Conservation (phyloP, 2,888 invertebrate species). For the Apodemia mormo region DNA sequence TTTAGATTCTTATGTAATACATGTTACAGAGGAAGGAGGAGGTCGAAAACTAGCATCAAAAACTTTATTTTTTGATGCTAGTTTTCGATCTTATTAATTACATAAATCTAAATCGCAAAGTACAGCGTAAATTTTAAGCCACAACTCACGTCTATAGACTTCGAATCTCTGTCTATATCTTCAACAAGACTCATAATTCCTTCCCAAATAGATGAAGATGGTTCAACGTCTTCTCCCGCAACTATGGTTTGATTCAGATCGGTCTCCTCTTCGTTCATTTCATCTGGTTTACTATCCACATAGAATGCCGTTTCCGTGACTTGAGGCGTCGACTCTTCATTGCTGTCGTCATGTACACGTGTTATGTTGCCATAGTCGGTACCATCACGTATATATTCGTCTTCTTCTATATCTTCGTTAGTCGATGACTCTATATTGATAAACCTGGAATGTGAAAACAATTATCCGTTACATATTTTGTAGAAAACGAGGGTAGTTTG, state of each 20-base stretch:
- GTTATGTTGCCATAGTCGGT: conserved; percentile 74
- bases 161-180: conserved; percentile 61
- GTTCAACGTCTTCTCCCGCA: conserved; percentile 55
- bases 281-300: conserved; percentile 55
- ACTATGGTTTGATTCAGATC: conserved; percentile 69
- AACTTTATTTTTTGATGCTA: no score
- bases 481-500: no score
- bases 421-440: conserved; percentile 87
- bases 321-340: conserved; percentile 48
- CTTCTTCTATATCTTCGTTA: conserved; percentile 81
- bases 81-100: no score
- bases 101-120: no score
- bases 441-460: conserved; percentile 65
- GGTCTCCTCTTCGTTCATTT: conserved; percentile 41
- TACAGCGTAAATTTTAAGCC: no score
- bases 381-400: conserved; percentile 71
- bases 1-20: no score
- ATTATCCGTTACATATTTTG: no score
- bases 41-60: no score
- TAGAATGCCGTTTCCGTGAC: conserved; percentile 56
- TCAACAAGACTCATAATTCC: conserved; percentile 71
- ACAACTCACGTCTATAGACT: conserved; percentile 60
- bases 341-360: conserved; percentile 54
- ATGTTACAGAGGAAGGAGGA: no score
- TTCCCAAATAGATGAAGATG: conserved; percentile 66